Evolutionary conservation across 2,797 vertebrate species (phyloP).

Genomic region (Okamejei kenojei): DNA sequence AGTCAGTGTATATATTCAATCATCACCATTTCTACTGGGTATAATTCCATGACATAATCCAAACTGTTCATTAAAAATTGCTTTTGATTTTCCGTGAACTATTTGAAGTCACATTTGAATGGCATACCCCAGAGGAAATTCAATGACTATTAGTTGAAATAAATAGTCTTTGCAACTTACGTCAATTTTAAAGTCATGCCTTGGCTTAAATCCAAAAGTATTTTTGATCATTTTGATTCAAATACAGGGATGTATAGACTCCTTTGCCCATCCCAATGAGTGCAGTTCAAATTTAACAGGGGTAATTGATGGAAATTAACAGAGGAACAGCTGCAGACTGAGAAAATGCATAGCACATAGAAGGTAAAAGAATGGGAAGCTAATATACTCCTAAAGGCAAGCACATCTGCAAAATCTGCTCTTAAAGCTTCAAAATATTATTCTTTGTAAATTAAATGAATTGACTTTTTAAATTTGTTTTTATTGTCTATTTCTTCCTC

Average conservation of each 20-base stretch:
- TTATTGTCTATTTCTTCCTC: neutral
- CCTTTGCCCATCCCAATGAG: neutral
- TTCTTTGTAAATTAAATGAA: neutral
- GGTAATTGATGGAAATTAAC: constrained; percentile 7
- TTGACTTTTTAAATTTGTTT: constrained; percentile 12
- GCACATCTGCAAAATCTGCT: neutral
- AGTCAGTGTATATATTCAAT: neutral
- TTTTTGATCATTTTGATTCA: constrained; percentile 29
- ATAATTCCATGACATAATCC: neutral
- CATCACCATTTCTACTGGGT: neutral
- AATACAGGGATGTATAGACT: neutral
- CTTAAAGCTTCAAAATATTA: neutral
- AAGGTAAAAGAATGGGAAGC: neutral
- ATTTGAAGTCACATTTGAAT: constrained; percentile 20
- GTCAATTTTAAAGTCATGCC: neutral
- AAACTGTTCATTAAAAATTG: neutral
- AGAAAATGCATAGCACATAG: neutral
- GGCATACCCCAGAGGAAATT: constrained; percentile 8
- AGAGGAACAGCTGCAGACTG: neutral
- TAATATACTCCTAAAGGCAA: constrained; percentile 2
- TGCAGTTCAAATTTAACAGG: neutral
- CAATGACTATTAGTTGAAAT: constrained; percentile 19
- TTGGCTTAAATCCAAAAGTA: neutral
- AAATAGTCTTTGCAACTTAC: neutral
- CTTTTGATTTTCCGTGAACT: neutral